Evolutionary conservation across 2,888 invertebrate species (phyloP).

Genomic region (Tachystola acroxantha): DNA sequence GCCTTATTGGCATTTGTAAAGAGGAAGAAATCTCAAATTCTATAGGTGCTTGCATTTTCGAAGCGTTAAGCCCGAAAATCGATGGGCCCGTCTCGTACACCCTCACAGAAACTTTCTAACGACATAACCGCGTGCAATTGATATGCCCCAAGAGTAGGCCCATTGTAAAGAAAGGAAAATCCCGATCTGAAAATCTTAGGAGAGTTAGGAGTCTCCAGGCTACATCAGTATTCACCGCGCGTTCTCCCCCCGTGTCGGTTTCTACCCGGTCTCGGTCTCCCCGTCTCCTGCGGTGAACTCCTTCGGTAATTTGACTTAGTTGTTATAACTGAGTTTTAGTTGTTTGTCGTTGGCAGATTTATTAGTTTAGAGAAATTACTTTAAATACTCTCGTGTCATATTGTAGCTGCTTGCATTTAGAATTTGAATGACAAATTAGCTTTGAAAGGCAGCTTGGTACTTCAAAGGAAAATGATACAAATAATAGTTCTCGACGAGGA

Average conservation of each 20-base stretch:
- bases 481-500: too few relatives aligned
- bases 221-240: slow-evolving; percentile 66
- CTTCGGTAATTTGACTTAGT: slow-evolving; percentile 77
- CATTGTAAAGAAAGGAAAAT: slow-evolving; percentile 79
- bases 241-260: slow-evolving; percentile 60
- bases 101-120: slow-evolving; percentile 72
- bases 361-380: slow-evolving; percentile 65
- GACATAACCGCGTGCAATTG: slow-evolving; percentile 79
- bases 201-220: slow-evolving; percentile 59
- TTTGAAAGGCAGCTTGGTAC: too few relatives aligned
- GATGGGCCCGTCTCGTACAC: slow-evolving; percentile 50
- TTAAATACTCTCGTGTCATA: slow-evolving; percentile 39
- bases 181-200: slow-evolving; percentile 75
- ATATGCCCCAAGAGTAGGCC: slow-evolving; percentile 77
- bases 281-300: slow-evolving; percentile 66
- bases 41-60: slow-evolving; percentile 14
- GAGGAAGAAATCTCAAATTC: background rate
- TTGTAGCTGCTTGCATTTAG: slow-evolving; percentile 9
- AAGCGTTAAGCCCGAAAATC: slow-evolving; percentile 63
- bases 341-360: slow-evolving; percentile 72
- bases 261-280: too few relatives aligned
- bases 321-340: slow-evolving; percentile 76
- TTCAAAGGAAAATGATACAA: too few relatives aligned
- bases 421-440: background rate
- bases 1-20: too few relatives aligned